Evolutionary conservation across 2,797 vertebrate species (phyloP).

Genomic region (Tiaroga cobitis): DNA sequence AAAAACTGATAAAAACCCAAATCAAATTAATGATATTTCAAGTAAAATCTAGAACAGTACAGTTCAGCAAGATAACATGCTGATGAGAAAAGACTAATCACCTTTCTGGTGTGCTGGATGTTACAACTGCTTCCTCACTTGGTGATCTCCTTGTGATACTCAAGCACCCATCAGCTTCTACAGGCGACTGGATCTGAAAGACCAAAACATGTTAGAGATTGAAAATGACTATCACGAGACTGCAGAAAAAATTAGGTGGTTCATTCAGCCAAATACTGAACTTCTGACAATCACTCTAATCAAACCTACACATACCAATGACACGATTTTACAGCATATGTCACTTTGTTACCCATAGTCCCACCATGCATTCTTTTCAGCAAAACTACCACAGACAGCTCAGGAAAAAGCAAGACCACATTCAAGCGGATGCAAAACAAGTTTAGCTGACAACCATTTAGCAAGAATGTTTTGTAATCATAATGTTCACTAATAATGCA

Average conservation of each 20-base stretch:
- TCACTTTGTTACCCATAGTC: neutral
- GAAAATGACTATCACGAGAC: neutral
- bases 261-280: neutral
- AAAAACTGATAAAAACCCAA: neutral
- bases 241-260: neutral
- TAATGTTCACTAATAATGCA: neutral
- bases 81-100: conserved; percentile 16
- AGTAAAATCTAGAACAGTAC: neutral
- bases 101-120: conserved; percentile 72
- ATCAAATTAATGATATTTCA: neutral
- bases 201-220: conserved; percentile 1
- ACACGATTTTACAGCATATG: neutral
- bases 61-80: neutral
- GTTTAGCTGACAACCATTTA: conserved; percentile 2
- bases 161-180: conserved; percentile 71
- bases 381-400: conserved; percentile 18
- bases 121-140: conserved; percentile 66
- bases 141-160: conserved; percentile 65
- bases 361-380: conserved; percentile 23
- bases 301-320: neutral
- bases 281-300: neutral
- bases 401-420: conserved; percentile 5
- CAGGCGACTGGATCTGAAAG: conserved; percentile 50
- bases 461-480: neutral
- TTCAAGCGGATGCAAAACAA: conserved; percentile 20